Evolutionary conservation across 2,797 vertebrate species (phyloP).

Genomic region (Aphelocoma californica): DNA sequence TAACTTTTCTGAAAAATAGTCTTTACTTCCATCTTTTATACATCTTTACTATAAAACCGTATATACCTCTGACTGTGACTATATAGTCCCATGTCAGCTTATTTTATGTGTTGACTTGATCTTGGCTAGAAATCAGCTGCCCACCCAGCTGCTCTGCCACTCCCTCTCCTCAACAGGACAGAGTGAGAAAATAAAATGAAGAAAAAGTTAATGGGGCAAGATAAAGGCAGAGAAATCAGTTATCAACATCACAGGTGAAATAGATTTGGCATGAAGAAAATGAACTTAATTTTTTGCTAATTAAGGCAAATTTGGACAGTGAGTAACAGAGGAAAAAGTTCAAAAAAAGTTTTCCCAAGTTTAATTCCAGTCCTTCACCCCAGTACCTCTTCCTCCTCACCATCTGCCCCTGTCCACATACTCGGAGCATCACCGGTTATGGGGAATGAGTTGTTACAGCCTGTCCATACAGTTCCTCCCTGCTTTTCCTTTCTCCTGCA

Average conservation of each 20-base stretch:
- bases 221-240: background rate
- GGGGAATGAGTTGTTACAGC: background rate
- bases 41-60: background rate
- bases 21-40: background rate
- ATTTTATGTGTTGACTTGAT: background rate
- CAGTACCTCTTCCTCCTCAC: background rate
- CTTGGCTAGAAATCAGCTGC: background rate
- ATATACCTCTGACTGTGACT: background rate
- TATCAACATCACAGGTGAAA: background rate
- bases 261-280: background rate
- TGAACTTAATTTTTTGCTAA: background rate
- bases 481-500: background rate
- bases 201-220: background rate
- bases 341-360: background rate
- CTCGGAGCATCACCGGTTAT: no score
- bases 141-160: background rate
- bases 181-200: background rate
- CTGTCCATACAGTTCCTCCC: background rate
- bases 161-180: background rate
- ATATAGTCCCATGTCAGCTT: background rate
- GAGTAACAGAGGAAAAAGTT: background rate
- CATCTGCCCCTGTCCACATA: accelerated
- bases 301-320: background rate
- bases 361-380: background rate
- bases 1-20: background rate